Conservation (phyloP, 2,888 invertebrate species). For the Pharmacophagus antenor region DNA sequence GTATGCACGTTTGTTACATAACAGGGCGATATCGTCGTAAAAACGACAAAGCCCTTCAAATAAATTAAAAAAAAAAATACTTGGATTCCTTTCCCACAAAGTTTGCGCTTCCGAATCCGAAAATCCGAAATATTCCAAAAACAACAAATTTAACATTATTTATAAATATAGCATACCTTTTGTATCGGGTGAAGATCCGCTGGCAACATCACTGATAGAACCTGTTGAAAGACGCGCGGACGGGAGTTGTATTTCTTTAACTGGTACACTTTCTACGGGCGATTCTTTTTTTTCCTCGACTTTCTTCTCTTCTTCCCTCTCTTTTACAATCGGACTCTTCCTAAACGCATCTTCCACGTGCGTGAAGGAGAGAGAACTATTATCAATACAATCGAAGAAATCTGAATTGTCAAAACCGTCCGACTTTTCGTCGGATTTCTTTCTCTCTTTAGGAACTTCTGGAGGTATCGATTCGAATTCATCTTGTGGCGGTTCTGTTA, state of each 20-base stretch:
- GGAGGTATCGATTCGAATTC: slow-evolving; percentile 76
- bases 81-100: no score
- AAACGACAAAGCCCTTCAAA: no score
- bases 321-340: slow-evolving; percentile 68
- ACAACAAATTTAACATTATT: neutral
- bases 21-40: no score
- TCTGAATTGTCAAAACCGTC: slow-evolving; percentile 78
- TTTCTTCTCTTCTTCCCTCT: slow-evolving; percentile 60
- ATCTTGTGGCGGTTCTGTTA: slow-evolving; percentile 81
- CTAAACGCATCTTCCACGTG: slow-evolving; percentile 77
- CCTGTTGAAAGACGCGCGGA: slow-evolving; percentile 81
- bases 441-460: slow-evolving; percentile 71
- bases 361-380: slow-evolving; percentile 72
- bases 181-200: slow-evolving; percentile 84
- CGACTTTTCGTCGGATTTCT: slow-evolving; percentile 76
- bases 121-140: no score
- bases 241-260: slow-evolving; percentile 57
- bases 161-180: slow-evolving; percentile 55
- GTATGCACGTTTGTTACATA: no score
- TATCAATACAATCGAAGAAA: slow-evolving; percentile 77
- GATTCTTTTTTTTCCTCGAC: slow-evolving; percentile 51
- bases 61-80: no score
- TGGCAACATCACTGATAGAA: slow-evolving; percentile 83
- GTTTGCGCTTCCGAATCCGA: no score
- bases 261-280: slow-evolving; percentile 46